A percentile compares a stretch with the other conserved stretches of the same genome.
Evolutionary conservation across 2,113 vertebrate genomes (phyloP).

Genomic region (Centropus unirufus): DNA sequence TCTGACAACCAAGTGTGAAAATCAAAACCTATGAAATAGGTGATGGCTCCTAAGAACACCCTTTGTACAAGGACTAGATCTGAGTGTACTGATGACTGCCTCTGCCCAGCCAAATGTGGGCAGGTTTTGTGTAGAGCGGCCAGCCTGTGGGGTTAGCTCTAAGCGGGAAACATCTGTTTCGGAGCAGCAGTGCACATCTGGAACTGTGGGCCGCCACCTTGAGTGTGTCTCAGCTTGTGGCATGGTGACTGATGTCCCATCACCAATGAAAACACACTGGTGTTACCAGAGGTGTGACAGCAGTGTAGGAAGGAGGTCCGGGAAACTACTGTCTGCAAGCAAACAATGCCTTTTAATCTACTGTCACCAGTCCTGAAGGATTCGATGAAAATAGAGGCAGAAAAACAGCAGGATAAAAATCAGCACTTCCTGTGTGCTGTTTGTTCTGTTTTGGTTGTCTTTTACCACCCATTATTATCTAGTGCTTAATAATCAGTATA

Average conservation of each 20-base stretch:
- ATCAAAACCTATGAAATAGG: not conserved
- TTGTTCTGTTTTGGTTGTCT: not conserved
- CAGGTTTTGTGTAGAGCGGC: not conserved
- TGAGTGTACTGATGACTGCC: not conserved
- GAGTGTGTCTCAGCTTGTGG: not conserved
- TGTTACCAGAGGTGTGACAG: not conserved
- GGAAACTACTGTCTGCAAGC: not conserved
- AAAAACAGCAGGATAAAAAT: slow-evolving; percentile 20
- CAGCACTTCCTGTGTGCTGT: not conserved
- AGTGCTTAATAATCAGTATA: not conserved
- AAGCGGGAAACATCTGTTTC: not conserved
- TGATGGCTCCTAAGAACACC: not conserved
- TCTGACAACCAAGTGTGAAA: not conserved
- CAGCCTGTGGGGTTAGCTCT: not conserved
- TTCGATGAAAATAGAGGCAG: not conserved
- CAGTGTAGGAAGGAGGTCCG: not conserved
- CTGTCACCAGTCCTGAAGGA: not conserved
- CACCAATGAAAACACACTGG: not conserved
- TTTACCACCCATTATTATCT: not conserved
- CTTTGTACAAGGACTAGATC: not conserved
- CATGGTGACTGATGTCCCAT: not conserved
- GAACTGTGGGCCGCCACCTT: not conserved
- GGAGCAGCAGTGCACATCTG: not conserved
- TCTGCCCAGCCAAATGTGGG: not conserved
- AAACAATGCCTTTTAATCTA: not conserved